Percentiles rank a stretch among this genome's conserved stretches.
phyloP scores from a whole-genome alignment of 2,888 invertebrate species.

The Harpalus rufipes region DNA sequence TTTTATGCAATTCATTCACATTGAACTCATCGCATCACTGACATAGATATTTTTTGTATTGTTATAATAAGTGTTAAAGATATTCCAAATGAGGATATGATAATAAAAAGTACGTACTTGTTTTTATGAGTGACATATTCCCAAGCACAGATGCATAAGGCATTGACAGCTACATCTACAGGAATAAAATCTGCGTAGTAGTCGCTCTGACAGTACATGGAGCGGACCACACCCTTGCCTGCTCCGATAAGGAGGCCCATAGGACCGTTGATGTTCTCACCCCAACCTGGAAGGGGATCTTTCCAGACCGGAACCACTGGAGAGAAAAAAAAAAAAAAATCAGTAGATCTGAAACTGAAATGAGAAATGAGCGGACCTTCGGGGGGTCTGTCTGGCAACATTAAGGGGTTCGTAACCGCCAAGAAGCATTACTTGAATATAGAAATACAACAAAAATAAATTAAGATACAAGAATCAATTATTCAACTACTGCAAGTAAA shows the following conservation, averaged over 20 bases:
- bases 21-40: too few relatives aligned
- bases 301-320: constrained; percentile 91
- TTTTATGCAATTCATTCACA: not conserved
- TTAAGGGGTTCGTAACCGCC: too few relatives aligned
- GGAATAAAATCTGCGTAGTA: constrained; percentile 90
- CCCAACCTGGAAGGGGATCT: constrained; percentile 93
- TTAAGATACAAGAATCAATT: too few relatives aligned
- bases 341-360: too few relatives aligned
- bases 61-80: too few relatives aligned
- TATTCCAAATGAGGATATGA: too few relatives aligned
- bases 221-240: constrained; percentile 92
- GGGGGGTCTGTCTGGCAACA: too few relatives aligned
- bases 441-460: too few relatives aligned
- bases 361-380: too few relatives aligned
- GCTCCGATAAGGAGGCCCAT: constrained; percentile 90
- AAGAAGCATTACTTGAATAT: too few relatives aligned
- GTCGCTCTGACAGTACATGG: constrained; percentile 90
- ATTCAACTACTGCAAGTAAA: too few relatives aligned
- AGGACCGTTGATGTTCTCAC: constrained; percentile 96
- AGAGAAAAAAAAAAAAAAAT: not conserved
- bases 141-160: constrained; percentile 84
- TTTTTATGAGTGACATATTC: constrained; percentile 82
- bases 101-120: constrained; percentile 72
- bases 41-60: too few relatives aligned
- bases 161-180: constrained; percentile 90